A percentile compares a stretch with the other conserved stretches of the same genome.
Conservation (phyloP, 2,797 vertebrate genomes). For the Percopsis omiscomaycus region DNA sequence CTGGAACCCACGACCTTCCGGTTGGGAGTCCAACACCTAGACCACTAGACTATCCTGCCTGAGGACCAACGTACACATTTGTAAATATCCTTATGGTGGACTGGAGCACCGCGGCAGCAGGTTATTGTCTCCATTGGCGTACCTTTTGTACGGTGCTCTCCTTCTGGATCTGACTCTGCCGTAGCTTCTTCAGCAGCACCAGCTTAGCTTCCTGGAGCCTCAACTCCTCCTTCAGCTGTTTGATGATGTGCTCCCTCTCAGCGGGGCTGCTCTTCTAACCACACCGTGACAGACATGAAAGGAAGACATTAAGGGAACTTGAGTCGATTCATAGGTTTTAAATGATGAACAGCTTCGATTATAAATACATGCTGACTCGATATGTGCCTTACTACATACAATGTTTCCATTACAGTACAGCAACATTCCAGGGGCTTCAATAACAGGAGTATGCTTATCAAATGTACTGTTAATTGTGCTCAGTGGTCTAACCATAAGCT, state of each 20-base stretch:
- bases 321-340: too few relatives aligned
- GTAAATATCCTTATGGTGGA: too few relatives aligned
- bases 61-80: too few relatives aligned
- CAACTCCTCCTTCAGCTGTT: conserved; percentile 93
- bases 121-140: neutral
- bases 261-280: conserved; percentile 89
- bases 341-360: too few relatives aligned
- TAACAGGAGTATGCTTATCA: too few relatives aligned
- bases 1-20: too few relatives aligned
- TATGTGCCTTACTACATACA: neutral
- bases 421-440: too few relatives aligned
- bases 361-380: neutral
- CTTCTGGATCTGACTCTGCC: conserved; percentile 99
- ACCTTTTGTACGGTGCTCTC: conserved; percentile 91
- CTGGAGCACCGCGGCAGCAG: too few relatives aligned
- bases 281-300: neutral
- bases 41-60: too few relatives aligned
- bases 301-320: neutral
- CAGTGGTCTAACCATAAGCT: conserved; percentile 83
- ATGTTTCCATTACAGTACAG: neutral
- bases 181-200: conserved; percentile 92
- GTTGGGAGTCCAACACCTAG: too few relatives aligned
- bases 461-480: neutral
- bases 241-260: conserved; percentile 90
- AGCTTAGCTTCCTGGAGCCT: conserved; percentile 96